Percentiles rank a stretch among this genome's conserved stretches.
Conservation (phyloP, 2,888 invertebrate species). For the Agonum fuliginosum region DNA sequence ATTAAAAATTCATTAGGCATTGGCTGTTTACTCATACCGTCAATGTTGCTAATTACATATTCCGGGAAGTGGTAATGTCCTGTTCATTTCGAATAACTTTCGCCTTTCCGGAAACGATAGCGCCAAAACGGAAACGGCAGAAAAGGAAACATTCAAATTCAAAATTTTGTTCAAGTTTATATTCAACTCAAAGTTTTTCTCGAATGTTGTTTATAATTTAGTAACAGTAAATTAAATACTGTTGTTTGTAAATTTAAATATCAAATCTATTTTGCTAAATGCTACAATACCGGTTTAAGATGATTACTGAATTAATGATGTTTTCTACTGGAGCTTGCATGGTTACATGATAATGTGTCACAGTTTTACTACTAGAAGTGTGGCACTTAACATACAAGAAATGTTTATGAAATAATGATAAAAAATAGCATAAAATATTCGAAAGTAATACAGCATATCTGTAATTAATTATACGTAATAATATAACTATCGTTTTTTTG, state of each 20-base stretch:
- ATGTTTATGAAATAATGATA: neutral
- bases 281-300: no score
- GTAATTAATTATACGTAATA: constrained; percentile 37
- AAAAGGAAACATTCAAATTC: neutral
- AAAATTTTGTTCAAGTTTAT: neutral
- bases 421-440: constrained; percentile 7
- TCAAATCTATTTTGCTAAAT: no score
- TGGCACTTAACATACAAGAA: neutral
- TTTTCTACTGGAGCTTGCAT: no score
- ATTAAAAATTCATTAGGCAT: constrained; percentile 33
- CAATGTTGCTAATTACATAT: constrained; percentile 8
- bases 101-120: constrained; percentile 18
- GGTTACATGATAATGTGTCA: no score
- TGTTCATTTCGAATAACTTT: constrained; percentile 15
- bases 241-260: no score
- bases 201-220: neutral
- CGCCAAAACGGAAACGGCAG: neutral
- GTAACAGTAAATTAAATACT: neutral
- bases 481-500: constrained; percentile 16
- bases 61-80: constrained; percentile 17
- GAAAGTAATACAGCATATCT: constrained; percentile 38
- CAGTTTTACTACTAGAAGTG: neutral
- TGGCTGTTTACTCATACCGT: neutral
- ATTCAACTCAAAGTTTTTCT: no score
- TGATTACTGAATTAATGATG: no score